phyloP scores from a whole-genome alignment of 2,797 vertebrate genomes.

The Trematomus bernacchii region DNA sequence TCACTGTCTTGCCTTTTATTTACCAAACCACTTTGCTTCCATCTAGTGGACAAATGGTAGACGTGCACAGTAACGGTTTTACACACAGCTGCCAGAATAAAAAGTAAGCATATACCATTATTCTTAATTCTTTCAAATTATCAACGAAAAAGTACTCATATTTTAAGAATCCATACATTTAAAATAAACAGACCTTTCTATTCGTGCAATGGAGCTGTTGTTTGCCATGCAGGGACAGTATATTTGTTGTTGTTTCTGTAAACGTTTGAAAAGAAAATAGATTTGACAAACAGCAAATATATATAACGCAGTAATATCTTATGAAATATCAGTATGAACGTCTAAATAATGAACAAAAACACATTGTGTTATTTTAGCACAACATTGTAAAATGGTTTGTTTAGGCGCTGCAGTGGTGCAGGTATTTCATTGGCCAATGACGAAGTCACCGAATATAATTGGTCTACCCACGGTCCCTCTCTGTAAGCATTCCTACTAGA shows the following conservation, averaged over 20 bases:
- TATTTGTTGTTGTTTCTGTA: no score
- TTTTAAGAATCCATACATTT: not conserved
- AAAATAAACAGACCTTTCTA: not conserved
- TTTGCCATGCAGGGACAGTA: not conserved
- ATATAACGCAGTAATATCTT: not conserved
- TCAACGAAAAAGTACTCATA: not conserved
- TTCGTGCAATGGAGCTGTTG: not conserved
- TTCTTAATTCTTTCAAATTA: not conserved
- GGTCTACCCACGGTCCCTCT: constrained; percentile 44
- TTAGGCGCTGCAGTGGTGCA: not conserved
- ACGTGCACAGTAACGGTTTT: not conserved
- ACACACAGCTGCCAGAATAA: not conserved
- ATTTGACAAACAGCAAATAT: not conserved
- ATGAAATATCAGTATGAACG: not conserved
- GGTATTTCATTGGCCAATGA: constrained; percentile 30
- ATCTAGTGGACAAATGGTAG: constrained; percentile 42
- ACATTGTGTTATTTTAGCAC: no score
- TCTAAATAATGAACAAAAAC: not conserved
- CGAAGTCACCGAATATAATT: constrained; percentile 34
- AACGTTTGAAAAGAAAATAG: not conserved
- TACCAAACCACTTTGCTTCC: constrained; percentile 31
- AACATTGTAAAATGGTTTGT: not conserved
- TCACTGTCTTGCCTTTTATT: not conserved
- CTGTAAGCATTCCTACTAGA: constrained; percentile 58
- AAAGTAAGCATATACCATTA: no score